phyloP scores from a whole-genome alignment of 2,888 invertebrate species.

The Vannuccia rotundouncinata region DNA sequence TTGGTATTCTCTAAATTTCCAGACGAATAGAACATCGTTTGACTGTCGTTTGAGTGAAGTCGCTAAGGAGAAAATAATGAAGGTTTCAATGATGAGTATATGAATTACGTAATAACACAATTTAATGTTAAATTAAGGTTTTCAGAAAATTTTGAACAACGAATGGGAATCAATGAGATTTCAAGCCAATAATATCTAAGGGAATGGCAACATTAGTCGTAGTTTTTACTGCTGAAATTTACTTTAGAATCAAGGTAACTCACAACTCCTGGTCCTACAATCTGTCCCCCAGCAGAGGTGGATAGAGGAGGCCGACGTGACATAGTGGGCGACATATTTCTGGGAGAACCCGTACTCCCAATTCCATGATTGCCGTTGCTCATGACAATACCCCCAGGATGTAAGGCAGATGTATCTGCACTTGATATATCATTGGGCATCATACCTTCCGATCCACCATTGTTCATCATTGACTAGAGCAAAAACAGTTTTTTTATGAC shows the following conservation, averaged over 20 bases:
- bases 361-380: slow-evolving; percentile 1
- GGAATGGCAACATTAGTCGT: no score
- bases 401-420: not conserved
- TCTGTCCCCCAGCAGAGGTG: not conserved
- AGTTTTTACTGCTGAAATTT: no score
- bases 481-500: no score
- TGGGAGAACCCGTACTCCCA: not conserved
- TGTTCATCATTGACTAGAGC: not conserved
- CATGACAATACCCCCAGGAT: slow-evolving; percentile 3
- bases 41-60: not conserved
- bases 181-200: no score
- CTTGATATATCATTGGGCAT: not conserved
- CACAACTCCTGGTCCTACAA: not conserved
- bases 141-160: no score
- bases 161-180: no score
- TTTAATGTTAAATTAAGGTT: no score
- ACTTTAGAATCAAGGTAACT: no score
- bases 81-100: no score
- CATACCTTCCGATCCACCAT: not conserved
- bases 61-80: not conserved
- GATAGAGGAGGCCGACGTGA: not conserved
- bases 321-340: not conserved
- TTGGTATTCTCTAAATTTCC: not conserved
- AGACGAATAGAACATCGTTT: not conserved
- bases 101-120: no score